Conservation (phyloP, 2,797 vertebrate genomes). For the Enteromius argenteus region DNA sequence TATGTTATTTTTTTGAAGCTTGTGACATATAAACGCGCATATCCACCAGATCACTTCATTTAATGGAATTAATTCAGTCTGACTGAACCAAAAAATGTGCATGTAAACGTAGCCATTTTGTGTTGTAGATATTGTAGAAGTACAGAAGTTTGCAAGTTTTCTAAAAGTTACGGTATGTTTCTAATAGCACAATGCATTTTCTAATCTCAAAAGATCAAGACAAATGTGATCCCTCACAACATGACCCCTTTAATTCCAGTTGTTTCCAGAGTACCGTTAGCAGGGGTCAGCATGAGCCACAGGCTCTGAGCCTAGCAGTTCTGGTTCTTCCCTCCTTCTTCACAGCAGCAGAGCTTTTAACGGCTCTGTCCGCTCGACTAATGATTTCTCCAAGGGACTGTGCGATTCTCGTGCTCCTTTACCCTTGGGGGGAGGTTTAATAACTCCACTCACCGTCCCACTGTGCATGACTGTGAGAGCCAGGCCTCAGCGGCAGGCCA, state of each 20-base stretch:
- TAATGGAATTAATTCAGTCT: no score
- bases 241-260: background rate
- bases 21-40: no score
- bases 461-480: constrained; percentile 41
- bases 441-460: constrained; percentile 54
- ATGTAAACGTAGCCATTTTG: background rate
- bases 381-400: constrained; percentile 45
- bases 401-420: background rate
- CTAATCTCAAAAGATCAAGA: background rate
- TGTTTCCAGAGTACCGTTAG: background rate
- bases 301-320: constrained; percentile 12
- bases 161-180: background rate
- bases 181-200: background rate
- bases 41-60: no score
- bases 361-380: constrained; percentile 16
- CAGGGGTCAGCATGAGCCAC: background rate
- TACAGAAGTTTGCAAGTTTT: background rate
- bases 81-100: no score
- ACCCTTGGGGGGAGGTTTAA: constrained; percentile 39
- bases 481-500: background rate
- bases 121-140: background rate
- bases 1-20: no score
- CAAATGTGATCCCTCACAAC: background rate
- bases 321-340: constrained; percentile 9
- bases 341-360: constrained; percentile 32